Evolutionary conservation across 2,113 vertebrate genomes (phyloP).

Genomic region (Hucho hucho): DNA sequence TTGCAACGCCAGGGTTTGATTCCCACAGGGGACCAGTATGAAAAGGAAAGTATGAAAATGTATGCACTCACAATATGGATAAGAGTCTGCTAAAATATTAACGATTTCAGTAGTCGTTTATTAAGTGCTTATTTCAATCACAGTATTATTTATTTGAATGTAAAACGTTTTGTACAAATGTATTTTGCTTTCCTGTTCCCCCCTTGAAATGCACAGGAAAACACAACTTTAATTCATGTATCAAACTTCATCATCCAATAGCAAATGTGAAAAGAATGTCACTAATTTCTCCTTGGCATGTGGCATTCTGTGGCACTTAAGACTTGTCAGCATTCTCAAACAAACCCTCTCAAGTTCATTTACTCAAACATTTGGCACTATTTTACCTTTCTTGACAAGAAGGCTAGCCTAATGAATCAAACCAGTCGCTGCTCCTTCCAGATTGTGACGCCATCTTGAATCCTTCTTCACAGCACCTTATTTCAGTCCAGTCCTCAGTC

Average conservation of each 20-base stretch:
- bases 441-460: background rate
- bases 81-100: conserved; percentile 11
- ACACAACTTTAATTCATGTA: conserved; percentile 29
- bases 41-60: no score
- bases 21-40: no score
- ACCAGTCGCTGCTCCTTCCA: conserved; percentile 17
- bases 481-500: conserved; percentile 17
- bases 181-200: conserved; percentile 29
- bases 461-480: background rate
- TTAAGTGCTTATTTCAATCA: conserved; percentile 60
- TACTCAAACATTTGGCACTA: conserved; percentile 33
- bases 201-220: conserved; percentile 33
- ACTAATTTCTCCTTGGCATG: conserved; percentile 64
- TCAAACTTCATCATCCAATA: conserved; percentile 48
- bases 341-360: conserved; percentile 20
- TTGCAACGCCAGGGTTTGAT: no score
- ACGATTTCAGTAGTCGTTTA: conserved; percentile 61
- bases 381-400: conserved; percentile 10
- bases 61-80: background rate
- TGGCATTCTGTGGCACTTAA: conserved; percentile 68
- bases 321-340: conserved; percentile 45
- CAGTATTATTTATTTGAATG: conserved; percentile 60
- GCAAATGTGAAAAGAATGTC: conserved; percentile 60
- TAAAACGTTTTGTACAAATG: conserved; percentile 63
- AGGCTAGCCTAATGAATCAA: background rate